Base-by-base conservation (phyloP, 2,888 invertebrate species). In the Papilio elwesi region DNA sequence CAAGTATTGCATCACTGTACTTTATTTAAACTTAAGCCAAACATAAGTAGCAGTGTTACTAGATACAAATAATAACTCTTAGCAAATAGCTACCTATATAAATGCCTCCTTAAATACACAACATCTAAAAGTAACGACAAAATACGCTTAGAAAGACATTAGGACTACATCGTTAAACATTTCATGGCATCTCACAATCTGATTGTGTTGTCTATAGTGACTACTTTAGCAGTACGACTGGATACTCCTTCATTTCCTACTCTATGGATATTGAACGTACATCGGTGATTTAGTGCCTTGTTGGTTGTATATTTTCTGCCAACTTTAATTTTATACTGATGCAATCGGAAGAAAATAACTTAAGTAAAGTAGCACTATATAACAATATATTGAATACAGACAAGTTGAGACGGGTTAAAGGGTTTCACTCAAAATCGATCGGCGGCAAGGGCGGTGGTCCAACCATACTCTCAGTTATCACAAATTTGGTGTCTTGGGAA, bases 401-500 rank as follows among this genome's bases (percentile, higher is more conserved):
- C 36, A 57, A 57, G 36, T 57, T 12, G 6, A 12, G 12, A 1
- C n/a, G 7, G 7, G n/a, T 38, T 2, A 8, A 57, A 59, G 1
- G 6, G 1, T 59, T 26, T 83, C 90, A 78, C 64, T 87, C 86
- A 66, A 90, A 90, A 76, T 89, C 89, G 6, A 88, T 83, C 6
- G 89, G 89, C 5, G 89, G 89, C 51, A 87, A 72, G 0, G 87
- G 85, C 1, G 89, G 89, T 0, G 86, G 85, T 8, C 74, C 78
- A 51, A 82, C 85, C 73, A 78, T 82, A 69, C 82, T 83, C 59
- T 84, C 87, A 84, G 83, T 85, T 36, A 83, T 70, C 49, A 81
- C 84, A 73, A 87, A 83, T 75, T 82, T 85, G 10, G 83, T 86
- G 74, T 88, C 88, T 81, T 87, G 88, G 13, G 88, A 87, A 75